phyloP scores from a whole-genome alignment of 35 echinoderm and acorn worm genomes.

The Heliocidaris erythrogramma region DNA sequence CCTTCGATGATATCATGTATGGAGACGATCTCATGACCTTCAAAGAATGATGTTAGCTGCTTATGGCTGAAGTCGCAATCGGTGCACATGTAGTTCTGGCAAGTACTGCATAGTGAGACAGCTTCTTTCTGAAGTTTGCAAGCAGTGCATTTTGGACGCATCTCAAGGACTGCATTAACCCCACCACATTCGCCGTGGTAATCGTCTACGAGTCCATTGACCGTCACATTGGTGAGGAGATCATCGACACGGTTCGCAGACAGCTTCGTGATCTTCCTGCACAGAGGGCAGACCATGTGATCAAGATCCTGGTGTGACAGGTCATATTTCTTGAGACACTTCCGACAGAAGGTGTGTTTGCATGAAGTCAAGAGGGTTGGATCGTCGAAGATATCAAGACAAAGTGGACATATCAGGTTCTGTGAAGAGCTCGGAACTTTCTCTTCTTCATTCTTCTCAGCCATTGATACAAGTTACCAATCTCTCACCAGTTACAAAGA shows the following conservation, averaged over 20 bases:
- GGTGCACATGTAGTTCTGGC: not conserved
- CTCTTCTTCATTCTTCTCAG: no score
- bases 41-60: no score
- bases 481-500: no score
- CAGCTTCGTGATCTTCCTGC: not conserved
- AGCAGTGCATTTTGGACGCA: not conserved
- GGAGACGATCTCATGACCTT: not conserved
- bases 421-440: not conserved
- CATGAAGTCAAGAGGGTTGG: not conserved
- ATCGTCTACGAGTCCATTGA: not conserved
- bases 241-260: conserved; percentile 17
- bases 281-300: not conserved
- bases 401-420: not conserved
- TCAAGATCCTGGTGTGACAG: not conserved
- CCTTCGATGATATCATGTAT: not conserved
- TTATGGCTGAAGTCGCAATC: no score
- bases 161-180: not conserved
- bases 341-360: not conserved
- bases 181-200: not conserved
- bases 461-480: no score
- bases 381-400: not conserved
- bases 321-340: conserved; percentile 2
- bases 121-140: not conserved
- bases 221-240: not conserved
- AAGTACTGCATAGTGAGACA: not conserved